These are phyloP conservation scores for Prostheceraeus crozeri DNA, from an alignment of 2,888 invertebrate genomes.

Conservation along the genomic window DNA sequence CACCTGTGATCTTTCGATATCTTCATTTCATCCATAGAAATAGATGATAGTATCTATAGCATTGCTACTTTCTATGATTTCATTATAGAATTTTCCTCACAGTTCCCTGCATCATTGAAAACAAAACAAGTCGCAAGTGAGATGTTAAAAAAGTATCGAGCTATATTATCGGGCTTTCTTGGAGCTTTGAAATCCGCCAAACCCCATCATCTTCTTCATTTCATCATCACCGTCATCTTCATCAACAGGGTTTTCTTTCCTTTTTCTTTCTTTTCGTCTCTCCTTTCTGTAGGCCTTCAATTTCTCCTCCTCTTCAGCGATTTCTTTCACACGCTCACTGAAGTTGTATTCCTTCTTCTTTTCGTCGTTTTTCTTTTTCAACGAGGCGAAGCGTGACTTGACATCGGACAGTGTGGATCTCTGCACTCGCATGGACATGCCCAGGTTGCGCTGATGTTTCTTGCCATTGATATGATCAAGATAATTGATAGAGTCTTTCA, in stretches of 20 bases:
- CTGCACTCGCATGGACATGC: conserved; percentile 97
- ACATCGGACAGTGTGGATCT: conserved; percentile 66
- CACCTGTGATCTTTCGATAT: no score
- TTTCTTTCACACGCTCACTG: conserved; percentile 77
- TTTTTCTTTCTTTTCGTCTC: conserved; percentile 68
- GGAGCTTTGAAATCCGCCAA: conserved; percentile 56
- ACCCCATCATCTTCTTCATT: conserved; percentile 56
- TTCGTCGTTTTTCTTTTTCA: conserved; percentile 39
- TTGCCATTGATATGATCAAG: conserved; percentile 99
- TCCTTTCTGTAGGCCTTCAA: conserved; percentile 79
- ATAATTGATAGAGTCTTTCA: conserved; percentile 98
- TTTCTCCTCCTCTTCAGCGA: conserved; percentile 91
- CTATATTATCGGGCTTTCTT: no score
- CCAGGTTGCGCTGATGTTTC: conserved; percentile 94
- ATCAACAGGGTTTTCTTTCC: conserved; percentile 42
- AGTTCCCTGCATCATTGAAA: no score
- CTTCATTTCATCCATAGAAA: no score
- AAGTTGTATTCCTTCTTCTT: conserved; percentile 91
- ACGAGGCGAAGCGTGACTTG: conserved; percentile 33
- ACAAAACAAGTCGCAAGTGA: no score
- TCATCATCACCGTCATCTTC: conserved; percentile 46
- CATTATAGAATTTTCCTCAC: no score
- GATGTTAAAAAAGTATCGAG: no score
- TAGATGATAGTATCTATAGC: no score
- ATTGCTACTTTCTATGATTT: no score